Evolutionary conservation across 2,888 invertebrate genomes (phyloP).

Genomic region (Sminthurinus aureus): DNA sequence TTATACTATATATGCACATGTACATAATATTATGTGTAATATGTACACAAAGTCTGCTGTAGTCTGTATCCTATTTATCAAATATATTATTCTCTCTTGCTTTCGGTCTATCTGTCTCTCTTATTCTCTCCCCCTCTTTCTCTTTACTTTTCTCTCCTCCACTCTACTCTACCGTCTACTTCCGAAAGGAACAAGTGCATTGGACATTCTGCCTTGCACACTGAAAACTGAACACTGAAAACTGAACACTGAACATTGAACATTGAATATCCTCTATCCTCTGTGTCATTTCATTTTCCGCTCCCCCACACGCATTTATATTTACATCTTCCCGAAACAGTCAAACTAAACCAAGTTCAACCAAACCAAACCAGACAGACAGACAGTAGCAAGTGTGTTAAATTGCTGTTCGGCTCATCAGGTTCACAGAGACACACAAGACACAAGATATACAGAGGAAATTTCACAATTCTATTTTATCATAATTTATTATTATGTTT

Average conservation of each 20-base stretch:
- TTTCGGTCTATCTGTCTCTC: too few relatives aligned
- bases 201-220: too few relatives aligned
- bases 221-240: too few relatives aligned
- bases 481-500: not conserved
- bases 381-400: not conserved
- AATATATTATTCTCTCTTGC: not conserved
- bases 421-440: too few relatives aligned
- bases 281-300: too few relatives aligned
- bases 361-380: not conserved
- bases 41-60: too few relatives aligned
- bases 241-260: too few relatives aligned
- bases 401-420: not conserved
- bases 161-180: not conserved
- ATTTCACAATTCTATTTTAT: not conserved
- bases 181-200: not conserved
- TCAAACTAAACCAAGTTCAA: not conserved
- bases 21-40: not conserved
- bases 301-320: too few relatives aligned
- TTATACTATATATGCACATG: not conserved
- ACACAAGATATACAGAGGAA: too few relatives aligned
- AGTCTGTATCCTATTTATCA: too few relatives aligned
- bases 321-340: not conserved
- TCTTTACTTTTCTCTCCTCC: not conserved
- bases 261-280: too few relatives aligned
- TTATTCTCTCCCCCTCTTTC: not conserved